Conservation (phyloP, 2,797 vertebrate species). For the Danio albolineatus region DNA sequence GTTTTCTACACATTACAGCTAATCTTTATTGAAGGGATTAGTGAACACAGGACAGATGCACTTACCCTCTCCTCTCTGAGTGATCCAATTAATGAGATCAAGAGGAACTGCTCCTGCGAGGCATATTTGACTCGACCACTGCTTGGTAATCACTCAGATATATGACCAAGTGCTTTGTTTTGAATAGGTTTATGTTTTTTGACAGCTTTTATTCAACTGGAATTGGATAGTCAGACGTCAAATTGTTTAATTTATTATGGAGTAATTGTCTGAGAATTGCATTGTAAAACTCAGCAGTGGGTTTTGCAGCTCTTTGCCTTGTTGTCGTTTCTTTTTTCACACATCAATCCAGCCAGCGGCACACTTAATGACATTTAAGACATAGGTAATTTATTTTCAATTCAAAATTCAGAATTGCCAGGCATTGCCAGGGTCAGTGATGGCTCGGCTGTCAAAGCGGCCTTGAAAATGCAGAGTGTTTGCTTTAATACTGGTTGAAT, state of each 20-base stretch:
- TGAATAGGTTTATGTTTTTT: neutral
- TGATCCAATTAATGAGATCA: constrained; percentile 36
- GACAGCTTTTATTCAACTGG: constrained; percentile 9
- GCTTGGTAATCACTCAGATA: neutral
- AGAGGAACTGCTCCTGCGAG: constrained; percentile 5
- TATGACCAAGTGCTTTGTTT: constrained; percentile 6
- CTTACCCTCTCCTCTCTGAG: constrained; percentile 44
- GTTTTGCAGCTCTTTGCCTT: neutral
- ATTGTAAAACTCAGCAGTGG: neutral
- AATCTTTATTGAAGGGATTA: constrained; percentile 50
- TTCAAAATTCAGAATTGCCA: neutral
- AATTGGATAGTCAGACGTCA: constrained; percentile 3
- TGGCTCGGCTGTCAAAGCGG: neutral
- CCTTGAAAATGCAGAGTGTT: neutral
- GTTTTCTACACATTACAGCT: constrained; percentile 62
- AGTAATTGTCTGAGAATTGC: constrained; percentile 5
- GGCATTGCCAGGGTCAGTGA: neutral
- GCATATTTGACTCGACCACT: constrained; percentile 3
- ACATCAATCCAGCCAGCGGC: neutral
- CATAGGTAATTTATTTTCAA: constrained; percentile 21
- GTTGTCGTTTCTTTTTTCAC: neutral
- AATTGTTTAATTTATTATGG: constrained; percentile 11
- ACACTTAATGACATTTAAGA: constrained; percentile 14
- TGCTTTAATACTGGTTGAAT: neutral
- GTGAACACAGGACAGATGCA: constrained; percentile 39